Percentiles rank a stretch among this genome's conserved stretches.
phyloP scores from a whole-genome alignment of 2,797 vertebrate species.

The Dicrostonyx torquatus region DNA sequence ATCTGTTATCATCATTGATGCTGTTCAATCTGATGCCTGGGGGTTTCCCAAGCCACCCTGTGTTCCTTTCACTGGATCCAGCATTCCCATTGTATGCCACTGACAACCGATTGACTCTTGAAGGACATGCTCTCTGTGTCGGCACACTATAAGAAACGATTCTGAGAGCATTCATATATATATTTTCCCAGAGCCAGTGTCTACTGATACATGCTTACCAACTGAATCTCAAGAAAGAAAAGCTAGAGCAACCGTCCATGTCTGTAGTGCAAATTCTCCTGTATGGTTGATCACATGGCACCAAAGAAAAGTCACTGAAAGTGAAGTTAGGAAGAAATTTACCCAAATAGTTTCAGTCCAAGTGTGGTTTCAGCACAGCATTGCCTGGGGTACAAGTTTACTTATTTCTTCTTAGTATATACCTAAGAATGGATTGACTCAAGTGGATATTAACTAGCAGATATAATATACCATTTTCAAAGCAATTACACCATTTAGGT shows the following conservation, averaged over 20 bases:
- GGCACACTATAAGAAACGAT: neutral
- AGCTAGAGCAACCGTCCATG: neutral
- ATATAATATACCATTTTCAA: neutral
- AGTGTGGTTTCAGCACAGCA: neutral
- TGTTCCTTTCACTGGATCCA: neutral
- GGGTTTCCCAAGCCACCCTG: neutral
- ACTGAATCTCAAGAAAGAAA: neutral
- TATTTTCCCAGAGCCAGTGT: neutral
- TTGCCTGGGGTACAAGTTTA: too few species aligned
- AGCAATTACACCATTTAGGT: neutral
- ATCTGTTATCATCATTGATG: neutral
- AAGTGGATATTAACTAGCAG: neutral
- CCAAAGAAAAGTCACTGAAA: neutral
- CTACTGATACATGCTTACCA: neutral
- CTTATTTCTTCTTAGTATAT: neutral
- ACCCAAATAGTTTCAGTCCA: neutral
- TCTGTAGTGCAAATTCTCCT: neutral
- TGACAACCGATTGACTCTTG: neutral
- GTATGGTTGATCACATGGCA: neutral
- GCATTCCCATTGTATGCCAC: neutral
- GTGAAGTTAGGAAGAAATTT: neutral
- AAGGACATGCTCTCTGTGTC: neutral
- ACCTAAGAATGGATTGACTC: neutral
- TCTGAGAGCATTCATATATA: constrained; percentile 1
- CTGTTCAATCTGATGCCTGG: neutral